Conservation (phyloP, 2,113 vertebrate genomes). For the Lycaon pictus region DNA sequence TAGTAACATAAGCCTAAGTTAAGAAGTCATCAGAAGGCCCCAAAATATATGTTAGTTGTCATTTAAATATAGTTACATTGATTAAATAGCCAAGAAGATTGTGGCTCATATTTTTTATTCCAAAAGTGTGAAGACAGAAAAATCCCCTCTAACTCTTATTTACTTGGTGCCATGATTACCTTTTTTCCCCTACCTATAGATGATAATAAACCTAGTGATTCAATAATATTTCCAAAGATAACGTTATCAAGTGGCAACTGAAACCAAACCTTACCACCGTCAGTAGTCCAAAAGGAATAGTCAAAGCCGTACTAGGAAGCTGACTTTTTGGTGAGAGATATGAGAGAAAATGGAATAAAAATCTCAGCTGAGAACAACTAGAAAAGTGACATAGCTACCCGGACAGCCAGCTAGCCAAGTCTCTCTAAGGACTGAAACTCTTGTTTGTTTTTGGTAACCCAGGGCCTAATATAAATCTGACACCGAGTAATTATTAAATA, state of each 20-base stretch:
- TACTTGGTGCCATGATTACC: background rate
- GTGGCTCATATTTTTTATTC: background rate
- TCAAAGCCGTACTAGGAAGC: background rate
- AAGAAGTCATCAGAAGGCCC: background rate
- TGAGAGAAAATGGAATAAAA: background rate
- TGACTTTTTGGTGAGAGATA: background rate
- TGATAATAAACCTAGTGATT: background rate
- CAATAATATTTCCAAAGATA: background rate
- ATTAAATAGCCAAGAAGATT: background rate
- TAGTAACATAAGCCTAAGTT: background rate
- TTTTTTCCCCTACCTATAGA: background rate
- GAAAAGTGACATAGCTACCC: background rate
- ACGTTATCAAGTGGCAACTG: background rate
- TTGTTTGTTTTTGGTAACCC: background rate
- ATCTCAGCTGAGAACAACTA: background rate
- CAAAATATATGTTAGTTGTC: background rate
- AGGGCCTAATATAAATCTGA: background rate
- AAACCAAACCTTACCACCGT: background rate
- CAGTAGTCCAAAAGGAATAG: background rate
- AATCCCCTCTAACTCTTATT: background rate
- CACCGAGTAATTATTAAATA: background rate
- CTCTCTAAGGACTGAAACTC: background rate
- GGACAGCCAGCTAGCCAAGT: background rate
- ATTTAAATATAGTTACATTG: background rate
- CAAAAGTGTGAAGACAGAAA: background rate